Base-by-base conservation (phyloP, 2,113 vertebrate species). In the Poecile atricapillus region DNA sequence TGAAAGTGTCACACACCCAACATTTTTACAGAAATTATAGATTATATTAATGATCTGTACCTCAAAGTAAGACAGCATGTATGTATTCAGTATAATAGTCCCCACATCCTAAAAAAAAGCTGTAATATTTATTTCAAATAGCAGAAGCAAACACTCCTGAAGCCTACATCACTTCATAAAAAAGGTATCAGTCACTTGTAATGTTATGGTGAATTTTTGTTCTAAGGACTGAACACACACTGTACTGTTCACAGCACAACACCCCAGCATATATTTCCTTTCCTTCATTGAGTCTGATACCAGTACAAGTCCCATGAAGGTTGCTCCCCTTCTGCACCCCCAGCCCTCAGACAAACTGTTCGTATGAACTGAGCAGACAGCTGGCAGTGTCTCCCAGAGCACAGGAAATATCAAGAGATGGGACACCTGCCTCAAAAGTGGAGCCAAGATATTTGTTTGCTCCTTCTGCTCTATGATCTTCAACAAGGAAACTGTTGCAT, bases 371-470 rank as follows among this genome's bases (percentile, higher is more conserved):
- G 52, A 92, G 39, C 44, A 81, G 86, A 89, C 93, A 97, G 94
- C 90, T 96, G 95, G 88, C 65, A 63, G 81, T 49, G 46, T 93
- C 83, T 92, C 69, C 88, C 64, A 92, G 69, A 94, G 76, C 85
- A 93, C 95, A 96, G 94, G 94, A 96, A 96, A 62, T 94, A 89
- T 92, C 92, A 87, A 89, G 80, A 96, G 86, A 81, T 83, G 65
- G 92, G 92, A 96, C 95, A 97, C 96, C 93, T 97, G 96, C 96
- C 93, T 90, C 93, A 94, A 95, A 93, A 96, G 39, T 46, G 47
- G 60, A 96, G 93, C 96, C 96, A 96, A 96, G 90, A 90, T 87
- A 92, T 90, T 95, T 97, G 93, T 96, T 97, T 95, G 92, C 92
- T 96, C 76, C 92, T 95, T 92, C 77, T 96, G 83, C 76, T 89